phyloP scores from a whole-genome alignment of 2,113 vertebrate species.

The Atherinomorus stipes region DNA sequence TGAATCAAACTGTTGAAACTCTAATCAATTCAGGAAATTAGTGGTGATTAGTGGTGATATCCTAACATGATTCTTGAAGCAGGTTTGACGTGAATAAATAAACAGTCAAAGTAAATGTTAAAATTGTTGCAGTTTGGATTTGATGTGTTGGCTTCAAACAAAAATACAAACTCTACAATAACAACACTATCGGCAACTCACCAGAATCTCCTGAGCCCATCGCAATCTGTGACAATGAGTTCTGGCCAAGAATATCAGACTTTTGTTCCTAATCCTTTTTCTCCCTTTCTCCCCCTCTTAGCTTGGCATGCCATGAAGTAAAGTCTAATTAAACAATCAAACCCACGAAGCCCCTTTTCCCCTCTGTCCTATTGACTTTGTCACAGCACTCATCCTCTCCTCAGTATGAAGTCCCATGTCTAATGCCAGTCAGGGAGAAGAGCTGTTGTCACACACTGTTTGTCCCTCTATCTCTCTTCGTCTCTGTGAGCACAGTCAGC shows the following conservation, averaged over 20 bases:
- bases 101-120: slow-evolving; percentile 4
- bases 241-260: slow-evolving; percentile 63
- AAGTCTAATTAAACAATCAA: slow-evolving; percentile 85
- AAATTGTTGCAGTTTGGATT: slow-evolving; percentile 38
- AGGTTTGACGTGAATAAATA: slow-evolving; percentile 35
- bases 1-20: too few species aligned
- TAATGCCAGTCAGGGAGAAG: slow-evolving; percentile 68
- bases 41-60: too few species aligned
- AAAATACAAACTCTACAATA: slow-evolving; percentile 59
- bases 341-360: slow-evolving; percentile 69
- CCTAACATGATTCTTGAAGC: neutral
- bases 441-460: slow-evolving; percentile 70
- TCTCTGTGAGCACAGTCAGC: slow-evolving; percentile 68
- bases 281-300: slow-evolving; percentile 54
- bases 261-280: slow-evolving; percentile 47
- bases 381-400: slow-evolving; percentile 76
- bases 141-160: slow-evolving; percentile 58
- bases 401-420: slow-evolving; percentile 69
- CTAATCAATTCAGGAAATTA: too few species aligned
- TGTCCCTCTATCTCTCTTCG: slow-evolving; percentile 62
- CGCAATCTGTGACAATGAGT: slow-evolving; percentile 74
- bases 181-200: slow-evolving; percentile 74
- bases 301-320: slow-evolving; percentile 70
- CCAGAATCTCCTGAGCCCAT: slow-evolving; percentile 76
- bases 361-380: slow-evolving; percentile 79